Evolutionary conservation across 2,797 vertebrate species (phyloP).

Genomic region (Cygnus olor): DNA sequence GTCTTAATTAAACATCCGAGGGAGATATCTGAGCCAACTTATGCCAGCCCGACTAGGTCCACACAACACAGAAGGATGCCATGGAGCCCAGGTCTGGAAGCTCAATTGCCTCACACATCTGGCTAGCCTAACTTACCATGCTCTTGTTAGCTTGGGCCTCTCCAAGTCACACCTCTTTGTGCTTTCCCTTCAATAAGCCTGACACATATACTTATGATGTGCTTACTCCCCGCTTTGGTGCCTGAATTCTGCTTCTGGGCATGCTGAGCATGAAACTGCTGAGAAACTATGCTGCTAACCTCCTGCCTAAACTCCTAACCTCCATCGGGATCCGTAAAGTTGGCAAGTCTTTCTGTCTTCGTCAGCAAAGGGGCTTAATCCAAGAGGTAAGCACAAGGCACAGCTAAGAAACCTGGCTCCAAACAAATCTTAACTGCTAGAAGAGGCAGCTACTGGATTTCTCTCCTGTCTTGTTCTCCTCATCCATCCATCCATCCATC

Average conservation of each 20-base stretch:
- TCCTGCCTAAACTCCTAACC: neutral
- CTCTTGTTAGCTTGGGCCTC: neutral
- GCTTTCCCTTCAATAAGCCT: neutral
- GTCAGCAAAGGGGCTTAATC: neutral
- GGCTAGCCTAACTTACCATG: accelerated
- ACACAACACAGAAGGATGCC: neutral
- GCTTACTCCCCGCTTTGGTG: neutral
- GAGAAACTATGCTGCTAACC: neutral
- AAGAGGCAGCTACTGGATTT: neutral
- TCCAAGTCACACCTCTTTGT: neutral
- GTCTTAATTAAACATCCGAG: constrained; percentile 67
- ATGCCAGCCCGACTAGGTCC: neutral
- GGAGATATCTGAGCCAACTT: constrained; percentile 63
- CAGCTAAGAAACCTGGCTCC: neutral
- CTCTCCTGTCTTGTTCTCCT: neutral
- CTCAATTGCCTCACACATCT: neutral
- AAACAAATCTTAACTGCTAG: neutral
- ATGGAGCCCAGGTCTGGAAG: neutral
- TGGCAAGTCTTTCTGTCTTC: neutral
- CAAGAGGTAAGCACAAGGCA: neutral
- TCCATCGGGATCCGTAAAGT: neutral
- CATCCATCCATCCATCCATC: too few relatives aligned
- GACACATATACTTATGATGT: neutral
- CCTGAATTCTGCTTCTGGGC: neutral
- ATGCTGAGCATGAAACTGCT: neutral